These are phyloP conservation scores for Sphaerophoria rueppellii DNA, from an alignment of 2,888 invertebrate genomes.

Conservation along the genomic window DNA sequence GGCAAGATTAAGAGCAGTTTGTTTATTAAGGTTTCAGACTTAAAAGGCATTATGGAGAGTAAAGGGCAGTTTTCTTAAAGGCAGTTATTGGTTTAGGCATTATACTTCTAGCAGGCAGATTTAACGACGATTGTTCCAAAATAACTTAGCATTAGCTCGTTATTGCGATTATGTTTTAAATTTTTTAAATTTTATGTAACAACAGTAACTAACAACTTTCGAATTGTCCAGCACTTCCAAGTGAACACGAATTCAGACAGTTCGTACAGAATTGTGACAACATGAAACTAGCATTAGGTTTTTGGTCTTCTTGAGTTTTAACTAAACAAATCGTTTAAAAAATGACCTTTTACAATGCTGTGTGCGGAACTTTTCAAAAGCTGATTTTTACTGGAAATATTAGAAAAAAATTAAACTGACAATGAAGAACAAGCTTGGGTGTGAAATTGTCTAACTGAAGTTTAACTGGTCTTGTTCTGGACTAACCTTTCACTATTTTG, in stretches of 20 bases:
- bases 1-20: slow-evolving; percentile 4
- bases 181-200: slow-evolving; percentile 15
- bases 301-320: slow-evolving; percentile 18
- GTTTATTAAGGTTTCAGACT: slow-evolving; percentile 39
- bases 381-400: slow-evolving; percentile 75
- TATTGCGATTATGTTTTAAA: slow-evolving; percentile 41
- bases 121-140: slow-evolving; percentile 70
- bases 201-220: slow-evolving; percentile 57
- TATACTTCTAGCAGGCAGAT: slow-evolving; percentile 43
- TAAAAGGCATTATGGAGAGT: slow-evolving; percentile 47
- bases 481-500: slow-evolving; percentile 22
- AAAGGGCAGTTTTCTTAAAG: slow-evolving; percentile 52
- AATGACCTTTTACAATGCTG: slow-evolving; percentile 78
- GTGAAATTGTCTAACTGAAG: background rate
- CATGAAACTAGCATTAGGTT: slow-evolving; percentile 80
- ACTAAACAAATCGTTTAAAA: background rate
- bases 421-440: slow-evolving; percentile 77
- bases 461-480: background rate
- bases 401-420: slow-evolving; percentile 73
- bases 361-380: slow-evolving; percentile 78
- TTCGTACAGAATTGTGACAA: slow-evolving; percentile 79
- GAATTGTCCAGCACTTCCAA: slow-evolving; percentile 77
- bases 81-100: slow-evolving; percentile 57
- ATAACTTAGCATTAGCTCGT: slow-evolving; percentile 68
- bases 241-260: slow-evolving; percentile 79